Evolutionary conservation across 2,888 invertebrate species (phyloP).

Genomic region (Acleris laterana): DNA sequence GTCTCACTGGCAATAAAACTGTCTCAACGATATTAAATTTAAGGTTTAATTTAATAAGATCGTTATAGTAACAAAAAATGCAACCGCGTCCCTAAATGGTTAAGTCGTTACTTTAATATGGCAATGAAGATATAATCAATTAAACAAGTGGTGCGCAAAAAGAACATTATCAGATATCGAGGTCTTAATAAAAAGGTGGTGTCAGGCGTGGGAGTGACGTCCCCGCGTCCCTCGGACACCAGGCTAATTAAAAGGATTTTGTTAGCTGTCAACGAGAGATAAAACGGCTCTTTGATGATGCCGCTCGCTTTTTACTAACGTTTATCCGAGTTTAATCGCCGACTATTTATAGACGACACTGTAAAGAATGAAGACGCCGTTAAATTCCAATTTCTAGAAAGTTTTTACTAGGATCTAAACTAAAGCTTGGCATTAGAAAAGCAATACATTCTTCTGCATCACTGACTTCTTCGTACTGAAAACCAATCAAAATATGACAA

Average conservation of each 20-base stretch:
- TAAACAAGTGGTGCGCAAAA: constrained; percentile 31
- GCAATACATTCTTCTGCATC: not conserved
- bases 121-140: constrained; percentile 32
- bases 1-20: constrained; percentile 18
- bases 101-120: constrained; percentile 11
- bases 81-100: constrained; percentile 4
- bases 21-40: not conserved
- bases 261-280: constrained; percentile 81
- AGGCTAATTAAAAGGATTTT: constrained; percentile 83
- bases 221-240: constrained; percentile 49
- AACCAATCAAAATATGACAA: too few relatives aligned
- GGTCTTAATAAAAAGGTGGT: constrained; percentile 42
- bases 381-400: constrained; percentile 10
- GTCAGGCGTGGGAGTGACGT: constrained; percentile 58
- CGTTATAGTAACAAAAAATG: constrained; percentile 3
- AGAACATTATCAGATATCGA: constrained; percentile 34
- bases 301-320: constrained; percentile 50
- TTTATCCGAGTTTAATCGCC: constrained; percentile 33
- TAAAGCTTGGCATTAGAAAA: not conserved
- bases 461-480: not conserved
- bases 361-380: constrained; percentile 19
- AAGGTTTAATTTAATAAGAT: not conserved
- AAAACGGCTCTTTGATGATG: constrained; percentile 66
- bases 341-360: constrained; percentile 30
- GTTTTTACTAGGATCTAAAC: not conserved